Conservation (phyloP, 2,888 invertebrate genomes). For the Drosophila bunnanda region DNA sequence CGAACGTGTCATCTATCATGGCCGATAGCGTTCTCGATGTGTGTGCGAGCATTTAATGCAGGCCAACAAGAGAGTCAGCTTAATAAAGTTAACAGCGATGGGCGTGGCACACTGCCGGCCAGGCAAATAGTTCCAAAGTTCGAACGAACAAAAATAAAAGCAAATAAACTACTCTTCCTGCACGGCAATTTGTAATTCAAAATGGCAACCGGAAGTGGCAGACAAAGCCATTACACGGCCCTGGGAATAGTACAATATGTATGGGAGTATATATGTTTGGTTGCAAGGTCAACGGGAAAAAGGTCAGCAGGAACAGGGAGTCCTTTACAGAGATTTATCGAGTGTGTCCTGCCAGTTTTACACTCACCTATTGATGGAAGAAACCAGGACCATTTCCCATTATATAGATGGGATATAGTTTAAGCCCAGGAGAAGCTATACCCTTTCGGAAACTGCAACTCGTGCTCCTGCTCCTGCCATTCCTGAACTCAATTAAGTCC, state of each 20-base stretch:
- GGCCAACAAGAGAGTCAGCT: conserved; percentile 32
- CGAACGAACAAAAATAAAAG: not conserved
- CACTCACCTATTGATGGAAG: not conserved
- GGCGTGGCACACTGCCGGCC: conserved; percentile 6
- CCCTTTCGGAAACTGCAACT: not conserved
- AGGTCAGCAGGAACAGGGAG: not conserved
- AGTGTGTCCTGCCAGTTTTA: not conserved
- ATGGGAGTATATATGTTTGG: not conserved
- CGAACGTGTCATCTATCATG: conserved; percentile 64
- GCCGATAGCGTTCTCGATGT: conserved; percentile 6
- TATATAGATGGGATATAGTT: not conserved
- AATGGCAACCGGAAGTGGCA: conserved; percentile 50
- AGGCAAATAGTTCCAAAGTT: conserved; percentile 16
- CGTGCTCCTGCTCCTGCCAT: not conserved
- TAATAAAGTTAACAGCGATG: conserved; percentile 60
- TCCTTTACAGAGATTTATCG: not conserved
- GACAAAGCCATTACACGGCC: conserved; percentile 38
- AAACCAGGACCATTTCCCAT: not conserved
- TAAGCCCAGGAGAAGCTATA: not conserved
- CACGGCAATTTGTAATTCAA: conserved; percentile 45
- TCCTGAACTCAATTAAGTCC: conserved; percentile 28
- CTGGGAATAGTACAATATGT: conserved; percentile 6
- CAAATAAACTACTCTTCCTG: conserved; percentile 9
- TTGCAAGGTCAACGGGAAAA: conserved; percentile 23
- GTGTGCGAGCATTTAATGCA: conserved; percentile 12